These are phyloP conservation scores for Cheilosia vulpina DNA, from an alignment of 2,888 invertebrate species.

Conservation along the genomic window DNA sequence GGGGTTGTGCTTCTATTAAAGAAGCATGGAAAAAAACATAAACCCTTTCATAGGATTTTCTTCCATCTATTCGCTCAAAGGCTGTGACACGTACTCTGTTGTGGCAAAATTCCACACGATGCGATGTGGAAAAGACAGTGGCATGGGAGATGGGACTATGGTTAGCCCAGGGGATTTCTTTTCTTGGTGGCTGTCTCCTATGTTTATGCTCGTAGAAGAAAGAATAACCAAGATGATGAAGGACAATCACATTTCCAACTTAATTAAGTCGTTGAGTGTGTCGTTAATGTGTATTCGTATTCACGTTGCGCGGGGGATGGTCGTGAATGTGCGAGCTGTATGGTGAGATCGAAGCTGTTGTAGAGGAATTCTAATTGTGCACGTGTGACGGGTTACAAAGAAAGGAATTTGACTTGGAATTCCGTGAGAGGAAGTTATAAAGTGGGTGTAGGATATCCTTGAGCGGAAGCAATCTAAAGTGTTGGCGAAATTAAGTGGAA, in stretches of 20 bases:
- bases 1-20: not conserved
- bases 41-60: constrained; percentile 59
- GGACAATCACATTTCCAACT: constrained; percentile 65
- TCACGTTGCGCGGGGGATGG: not conserved
- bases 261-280: constrained; percentile 67
- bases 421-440: constrained; percentile 2
- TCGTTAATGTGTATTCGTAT: constrained; percentile 51
- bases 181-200: constrained; percentile 3
- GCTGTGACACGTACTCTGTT: constrained; percentile 40
- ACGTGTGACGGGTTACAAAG: constrained; percentile 60
- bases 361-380: constrained; percentile 56
- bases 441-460: constrained; percentile 17
- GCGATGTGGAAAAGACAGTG: constrained; percentile 7
- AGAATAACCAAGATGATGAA: constrained; percentile 47
- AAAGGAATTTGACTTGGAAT: constrained; percentile 50
- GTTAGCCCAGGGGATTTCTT: constrained; percentile 6
- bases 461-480: constrained; percentile 14
- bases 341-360: constrained; percentile 14
- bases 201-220: constrained; percentile 29
- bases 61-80: constrained; percentile 35
- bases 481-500: constrained; percentile 40
- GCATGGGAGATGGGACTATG: not conserved
- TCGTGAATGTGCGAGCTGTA: not conserved
- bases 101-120: constrained; percentile 23
- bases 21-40: not conserved